A percentile compares a stretch with the other conserved stretches of the same genome.
Conservation (phyloP, 2,113 vertebrate species). For the Paradisaea rubra region DNA sequence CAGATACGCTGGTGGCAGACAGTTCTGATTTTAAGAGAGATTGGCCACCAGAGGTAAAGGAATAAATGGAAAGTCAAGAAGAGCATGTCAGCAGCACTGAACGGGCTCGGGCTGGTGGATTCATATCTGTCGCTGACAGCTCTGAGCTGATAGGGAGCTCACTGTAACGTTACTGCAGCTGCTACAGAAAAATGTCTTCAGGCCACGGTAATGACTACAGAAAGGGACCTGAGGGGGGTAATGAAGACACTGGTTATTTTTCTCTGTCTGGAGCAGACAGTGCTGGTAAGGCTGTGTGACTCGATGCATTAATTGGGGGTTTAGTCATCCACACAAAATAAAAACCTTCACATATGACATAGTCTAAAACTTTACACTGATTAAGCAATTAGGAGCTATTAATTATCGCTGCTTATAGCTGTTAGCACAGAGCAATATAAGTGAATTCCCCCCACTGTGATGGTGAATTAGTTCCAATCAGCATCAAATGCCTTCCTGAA, state of each 20-base stretch:
- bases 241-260: conserved; percentile 7
- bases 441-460: neutral
- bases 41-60: conserved; percentile 35
- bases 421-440: neutral
- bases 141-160: conserved; percentile 17
- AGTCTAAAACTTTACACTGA: conserved; percentile 43
- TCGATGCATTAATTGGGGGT: neutral
- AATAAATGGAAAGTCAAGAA: conserved; percentile 44
- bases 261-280: conserved; percentile 12
- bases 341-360: conserved; percentile 2
- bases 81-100: neutral
- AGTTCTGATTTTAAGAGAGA: conserved; percentile 28
- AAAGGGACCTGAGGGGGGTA: neutral
- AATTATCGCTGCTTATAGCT: conserved; percentile 51
- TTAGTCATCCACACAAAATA: conserved; percentile 16
- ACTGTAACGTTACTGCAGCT: neutral
- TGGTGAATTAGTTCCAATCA: conserved; percentile 38
- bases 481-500: conserved; percentile 26
- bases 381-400: conserved; percentile 44
- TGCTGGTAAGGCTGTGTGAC: neutral
- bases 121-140: conserved; percentile 31
- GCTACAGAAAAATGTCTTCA: conserved; percentile 25
- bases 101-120: neutral
- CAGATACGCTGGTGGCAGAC: neutral
- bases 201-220: neutral